These are phyloP conservation scores for Chloroclystis v-ata DNA, from an alignment of 2,888 invertebrate genomes.

Conservation along the genomic window DNA sequence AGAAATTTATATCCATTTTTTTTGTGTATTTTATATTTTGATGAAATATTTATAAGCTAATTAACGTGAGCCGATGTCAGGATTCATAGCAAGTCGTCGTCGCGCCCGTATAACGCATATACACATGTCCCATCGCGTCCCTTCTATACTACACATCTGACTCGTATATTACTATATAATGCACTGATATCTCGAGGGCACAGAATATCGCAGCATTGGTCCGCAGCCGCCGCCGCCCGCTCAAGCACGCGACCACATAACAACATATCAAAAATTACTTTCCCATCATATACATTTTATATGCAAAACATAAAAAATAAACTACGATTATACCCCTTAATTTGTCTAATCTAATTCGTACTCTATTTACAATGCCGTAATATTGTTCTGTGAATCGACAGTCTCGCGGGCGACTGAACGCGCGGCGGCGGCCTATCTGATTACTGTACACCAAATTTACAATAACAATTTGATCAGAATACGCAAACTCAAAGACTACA, in stretches of 20 bases:
- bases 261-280: constrained; percentile 34
- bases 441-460: constrained; percentile 73
- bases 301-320: constrained; percentile 61
- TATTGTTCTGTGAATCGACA: constrained; percentile 69
- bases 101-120: constrained; percentile 70
- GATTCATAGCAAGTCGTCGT: constrained; percentile 78
- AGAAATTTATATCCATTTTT: constrained; percentile 78
- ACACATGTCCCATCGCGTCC: constrained; percentile 68
- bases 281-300: constrained; percentile 49
- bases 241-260: constrained; percentile 34
- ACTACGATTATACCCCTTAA: constrained; percentile 69
- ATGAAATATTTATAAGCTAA: constrained; percentile 79
- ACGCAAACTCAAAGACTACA: constrained; percentile 72
- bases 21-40: constrained; percentile 79
- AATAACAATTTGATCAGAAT: constrained; percentile 72
- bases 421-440: constrained; percentile 51
- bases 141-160: constrained; percentile 52
- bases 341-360: constrained; percentile 70
- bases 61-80: constrained; percentile 79
- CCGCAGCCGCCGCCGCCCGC: constrained; percentile 47
- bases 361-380: constrained; percentile 72
- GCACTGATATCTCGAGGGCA: constrained; percentile 75
- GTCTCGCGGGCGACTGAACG: constrained; percentile 48
- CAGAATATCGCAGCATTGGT: constrained; percentile 76
- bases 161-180: constrained; percentile 50